phyloP scores from a whole-genome alignment of 2,888 invertebrate species.

The Drosophila fulvimacula region DNA sequence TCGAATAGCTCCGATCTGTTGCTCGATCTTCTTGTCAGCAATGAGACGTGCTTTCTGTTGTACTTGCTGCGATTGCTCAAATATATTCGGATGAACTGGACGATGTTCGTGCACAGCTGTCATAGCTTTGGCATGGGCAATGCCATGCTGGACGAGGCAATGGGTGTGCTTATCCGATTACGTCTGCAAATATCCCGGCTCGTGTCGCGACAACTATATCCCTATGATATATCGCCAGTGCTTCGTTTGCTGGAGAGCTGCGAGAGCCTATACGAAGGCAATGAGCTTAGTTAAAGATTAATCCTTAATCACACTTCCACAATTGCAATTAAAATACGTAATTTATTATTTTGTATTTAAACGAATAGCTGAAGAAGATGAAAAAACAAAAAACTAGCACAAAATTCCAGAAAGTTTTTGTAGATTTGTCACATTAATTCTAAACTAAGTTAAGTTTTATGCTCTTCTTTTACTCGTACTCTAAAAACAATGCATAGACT shows the following conservation, averaged over 20 bases:
- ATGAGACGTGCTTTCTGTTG: slow-evolving; percentile 95
- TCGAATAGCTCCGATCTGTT: slow-evolving; percentile 92
- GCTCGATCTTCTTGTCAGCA: slow-evolving; percentile 93
- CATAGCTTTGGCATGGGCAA: slow-evolving; percentile 86
- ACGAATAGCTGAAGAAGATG: slow-evolving; percentile 35
- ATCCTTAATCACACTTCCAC: slow-evolving; percentile 9
- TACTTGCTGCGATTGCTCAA: slow-evolving; percentile 94
- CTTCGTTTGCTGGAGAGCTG: slow-evolving; percentile 92
- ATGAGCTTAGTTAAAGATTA: slow-evolving; percentile 88
- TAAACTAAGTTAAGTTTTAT: slow-evolving; percentile 38
- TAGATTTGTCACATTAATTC: slow-evolving; percentile 48
- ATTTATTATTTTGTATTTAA: slow-evolving; percentile 71
- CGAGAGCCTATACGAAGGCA: slow-evolving; percentile 93
- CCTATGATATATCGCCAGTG: slow-evolving; percentile 95
- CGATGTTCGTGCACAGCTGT: slow-evolving; percentile 92
- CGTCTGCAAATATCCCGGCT: slow-evolving; percentile 92
- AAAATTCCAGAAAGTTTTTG: slow-evolving; percentile 53
- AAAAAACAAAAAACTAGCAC: slow-evolving; percentile 44
- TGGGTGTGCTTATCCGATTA: slow-evolving; percentile 92
- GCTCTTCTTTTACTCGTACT: slow-evolving; percentile 45
- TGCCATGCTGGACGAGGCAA: slow-evolving; percentile 91
- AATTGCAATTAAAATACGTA: slow-evolving; percentile 74
- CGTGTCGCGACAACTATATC: slow-evolving; percentile 93
- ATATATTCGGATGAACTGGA: slow-evolving; percentile 93
- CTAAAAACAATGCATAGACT: slow-evolving; percentile 48